phyloP scores from a whole-genome alignment of 2,113 vertebrate genomes.

The Hippocampus barbouri region DNA sequence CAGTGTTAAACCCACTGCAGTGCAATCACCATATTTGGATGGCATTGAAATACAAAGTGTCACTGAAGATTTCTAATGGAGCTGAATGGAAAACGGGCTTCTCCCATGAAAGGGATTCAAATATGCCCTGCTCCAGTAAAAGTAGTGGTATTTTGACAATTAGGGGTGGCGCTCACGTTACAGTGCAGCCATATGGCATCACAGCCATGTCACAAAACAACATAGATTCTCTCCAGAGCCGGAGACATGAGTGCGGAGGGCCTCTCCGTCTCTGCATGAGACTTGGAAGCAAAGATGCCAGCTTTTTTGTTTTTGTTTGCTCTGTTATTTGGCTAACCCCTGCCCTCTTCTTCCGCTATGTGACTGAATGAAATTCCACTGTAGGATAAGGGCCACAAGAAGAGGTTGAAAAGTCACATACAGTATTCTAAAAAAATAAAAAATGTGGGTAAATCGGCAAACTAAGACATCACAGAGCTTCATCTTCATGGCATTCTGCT shows the following conservation, averaged over 20 bases:
- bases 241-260: slow-evolving; percentile 36
- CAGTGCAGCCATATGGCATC: slow-evolving; percentile 54
- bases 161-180: slow-evolving; percentile 50
- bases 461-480: slow-evolving; percentile 25
- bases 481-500: slow-evolving; percentile 4
- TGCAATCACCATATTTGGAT: slow-evolving; percentile 58
- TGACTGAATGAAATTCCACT: slow-evolving; percentile 53
- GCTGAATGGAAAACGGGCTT: slow-evolving; percentile 54
- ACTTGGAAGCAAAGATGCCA: slow-evolving; percentile 45
- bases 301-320: slow-evolving; percentile 44
- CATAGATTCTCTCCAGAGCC: slow-evolving; percentile 51
- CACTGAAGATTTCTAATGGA: slow-evolving; percentile 63
- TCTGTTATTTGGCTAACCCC: slow-evolving; percentile 20
- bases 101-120: slow-evolving; percentile 50
- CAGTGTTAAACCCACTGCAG: slow-evolving; percentile 48
- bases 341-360: slow-evolving; percentile 17
- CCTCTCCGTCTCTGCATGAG: slow-evolving; percentile 33
- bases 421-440: not conserved
- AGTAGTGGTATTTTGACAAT: slow-evolving; percentile 56
- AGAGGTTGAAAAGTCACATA: slow-evolving; percentile 26
- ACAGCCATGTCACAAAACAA: slow-evolving; percentile 43
- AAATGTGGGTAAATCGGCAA: slow-evolving; percentile 9
- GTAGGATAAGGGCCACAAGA: slow-evolving; percentile 20
- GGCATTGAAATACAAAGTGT: slow-evolving; percentile 54
- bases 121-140: slow-evolving; percentile 31